Base-by-base conservation (phyloP, 2,888 invertebrate species). In the Morinoia aosen region DNA sequence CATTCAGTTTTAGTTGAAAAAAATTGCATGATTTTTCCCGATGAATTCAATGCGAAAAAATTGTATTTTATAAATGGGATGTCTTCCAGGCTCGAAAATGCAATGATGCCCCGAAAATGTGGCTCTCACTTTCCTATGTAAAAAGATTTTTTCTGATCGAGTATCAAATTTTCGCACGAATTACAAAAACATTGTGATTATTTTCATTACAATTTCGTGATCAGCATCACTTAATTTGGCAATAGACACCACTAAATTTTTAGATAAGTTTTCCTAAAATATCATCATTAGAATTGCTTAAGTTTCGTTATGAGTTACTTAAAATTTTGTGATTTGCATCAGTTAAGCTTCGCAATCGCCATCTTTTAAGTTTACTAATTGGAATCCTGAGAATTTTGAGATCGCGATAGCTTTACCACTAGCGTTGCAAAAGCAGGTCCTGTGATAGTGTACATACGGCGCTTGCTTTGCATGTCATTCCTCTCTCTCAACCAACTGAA, bases 401-500 rank as follows among this genome's bases (percentile, higher is more conserved):
- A 48, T 48, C 48, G 48, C 48, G 48, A 48, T 48, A 48, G 48
- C 48, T 48, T 48, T 48, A 5, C 48, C 48, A 33, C 16, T 76
- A 16, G 25, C 76, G 25, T 76, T 33, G 33, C 76, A 25, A 33
- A 39, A 39, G n/a, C 40, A n/a, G 39, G 25, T 14, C 56, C 88
- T n/a, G 33, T 39, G 33, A 76, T 48, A 8, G 39, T 58, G 33
- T 58, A 57, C 88, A 25, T 58, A 58, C 57, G 14, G 25, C 91
- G 93, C 61, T n/a, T 12, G 58, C 95, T 39, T 56, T 95, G 64
- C 58, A n/a, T 58, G n/a, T 56, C 40, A 64, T n/a, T 39, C 58
- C 40, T 94, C n/a, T n/a, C n/a, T n/a, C 94, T 94, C 94, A 48
- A 40, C 33, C 88, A 76, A 58, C 61, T 58, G 40, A 58, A 58